Percentiles rank a stretch among this genome's conserved stretches.
Evolutionary conservation across 1,140 invertebrate species (phyloP).

Genomic region (Tetragnatha versicolor): DNA sequence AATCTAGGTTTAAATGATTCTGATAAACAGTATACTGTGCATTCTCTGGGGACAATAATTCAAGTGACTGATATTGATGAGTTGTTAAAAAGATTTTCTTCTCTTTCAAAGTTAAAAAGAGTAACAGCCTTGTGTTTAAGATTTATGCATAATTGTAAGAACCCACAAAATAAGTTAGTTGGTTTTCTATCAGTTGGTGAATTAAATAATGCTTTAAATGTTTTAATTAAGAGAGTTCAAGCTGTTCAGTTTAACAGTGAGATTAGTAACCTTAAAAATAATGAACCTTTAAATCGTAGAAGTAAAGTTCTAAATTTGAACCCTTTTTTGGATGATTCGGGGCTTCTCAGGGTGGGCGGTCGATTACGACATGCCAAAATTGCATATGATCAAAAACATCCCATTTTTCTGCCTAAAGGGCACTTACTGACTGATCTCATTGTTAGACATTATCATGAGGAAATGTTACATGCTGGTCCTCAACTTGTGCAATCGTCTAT

Average conservation of each 20-base stretch:
- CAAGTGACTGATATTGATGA: no score
- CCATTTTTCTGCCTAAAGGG: not conserved
- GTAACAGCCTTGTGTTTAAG: no score
- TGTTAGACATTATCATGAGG: not conserved
- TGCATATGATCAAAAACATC: not conserved
- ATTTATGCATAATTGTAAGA: not conserved
- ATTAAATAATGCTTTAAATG: no score
- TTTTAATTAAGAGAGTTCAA: not conserved
- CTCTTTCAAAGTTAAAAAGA: not conserved
- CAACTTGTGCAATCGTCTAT: constrained; percentile 1
- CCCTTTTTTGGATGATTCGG: not conserved
- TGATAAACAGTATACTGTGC: no score
- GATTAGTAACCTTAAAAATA: no score
- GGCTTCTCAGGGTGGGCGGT: constrained; percentile 2
- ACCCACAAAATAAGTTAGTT: not conserved
- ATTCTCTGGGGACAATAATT: no score
- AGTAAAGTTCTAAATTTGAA: constrained; percentile 1
- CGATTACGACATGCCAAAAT: constrained; percentile 18
- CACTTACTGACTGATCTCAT: not conserved
- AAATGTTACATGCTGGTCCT: not conserved
- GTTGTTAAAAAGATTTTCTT: no score
- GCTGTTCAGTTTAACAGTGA: no score
- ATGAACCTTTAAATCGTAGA: no score
- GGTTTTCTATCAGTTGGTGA: not conserved
- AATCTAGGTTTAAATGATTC: no score